Evolutionary conservation across 23 tunicate genomes (phyloP).

Genomic region (Corella eumyota): DNA sequence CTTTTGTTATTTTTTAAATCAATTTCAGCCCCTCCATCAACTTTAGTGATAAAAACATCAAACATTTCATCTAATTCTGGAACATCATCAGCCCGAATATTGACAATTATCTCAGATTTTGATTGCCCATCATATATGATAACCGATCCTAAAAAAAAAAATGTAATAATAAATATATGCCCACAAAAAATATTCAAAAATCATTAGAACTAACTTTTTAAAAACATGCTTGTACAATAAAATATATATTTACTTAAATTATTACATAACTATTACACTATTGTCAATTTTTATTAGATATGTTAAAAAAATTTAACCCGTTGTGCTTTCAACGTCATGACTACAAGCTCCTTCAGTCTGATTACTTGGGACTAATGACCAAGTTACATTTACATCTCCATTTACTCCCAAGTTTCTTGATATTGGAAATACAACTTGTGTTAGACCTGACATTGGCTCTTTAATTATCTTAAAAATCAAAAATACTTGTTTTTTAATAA

Average conservation of each 20-base stretch:
- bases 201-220: neutral
- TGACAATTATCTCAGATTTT: slow-evolving; percentile 41
- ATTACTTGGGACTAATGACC: slow-evolving; percentile 17
- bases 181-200: no score
- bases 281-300: neutral
- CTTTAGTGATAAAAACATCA: slow-evolving; percentile 12
- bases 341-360: neutral
- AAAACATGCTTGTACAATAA: neutral
- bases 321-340: slow-evolving; percentile 10
- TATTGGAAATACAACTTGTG: slow-evolving; percentile 58
- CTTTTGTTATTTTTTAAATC: slow-evolving; percentile 2
- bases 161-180: no score
- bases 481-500: neutral
- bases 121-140: slow-evolving; percentile 35
- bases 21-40: slow-evolving; percentile 68
- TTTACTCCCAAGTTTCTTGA: slow-evolving; percentile 17
- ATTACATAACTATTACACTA: no score
- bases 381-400: slow-evolving; percentile 37
- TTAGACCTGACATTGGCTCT: slow-evolving; percentile 46
- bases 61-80: slow-evolving; percentile 65
- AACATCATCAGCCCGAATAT: slow-evolving; percentile 26
- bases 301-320: slow-evolving; percentile 6
- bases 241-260: no score
- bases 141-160: slow-evolving; percentile 24
- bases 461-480: neutral